Evolutionary conservation across 2,113 vertebrate species (phyloP).

Genomic region (Macquaria australasica): DNA sequence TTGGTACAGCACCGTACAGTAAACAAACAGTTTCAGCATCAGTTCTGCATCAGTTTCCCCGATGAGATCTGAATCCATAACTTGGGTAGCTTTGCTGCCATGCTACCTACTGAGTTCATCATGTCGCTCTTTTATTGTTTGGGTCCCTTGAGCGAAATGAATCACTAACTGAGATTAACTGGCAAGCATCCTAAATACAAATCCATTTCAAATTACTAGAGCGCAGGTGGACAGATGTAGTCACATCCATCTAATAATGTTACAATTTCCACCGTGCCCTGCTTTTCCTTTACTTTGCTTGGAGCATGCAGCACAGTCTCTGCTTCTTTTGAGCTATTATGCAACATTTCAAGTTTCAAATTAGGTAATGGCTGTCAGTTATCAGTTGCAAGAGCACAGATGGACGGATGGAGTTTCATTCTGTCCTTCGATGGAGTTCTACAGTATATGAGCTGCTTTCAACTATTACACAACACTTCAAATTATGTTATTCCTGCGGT

Average conservation of each 20-base stretch:
- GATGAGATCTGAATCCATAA: constrained; percentile 29
- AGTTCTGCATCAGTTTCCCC: constrained; percentile 7
- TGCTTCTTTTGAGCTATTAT: constrained; percentile 17
- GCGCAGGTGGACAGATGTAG: constrained; percentile 33
- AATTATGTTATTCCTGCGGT: background rate
- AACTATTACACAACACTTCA: background rate
- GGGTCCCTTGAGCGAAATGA: constrained; percentile 19
- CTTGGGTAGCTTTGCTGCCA: background rate
- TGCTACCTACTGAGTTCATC: constrained; percentile 29
- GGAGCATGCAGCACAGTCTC: background rate
- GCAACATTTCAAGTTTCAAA: constrained; percentile 34
- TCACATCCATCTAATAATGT: constrained; percentile 32
- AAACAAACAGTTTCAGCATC: constrained; percentile 13
- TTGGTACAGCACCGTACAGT: background rate
- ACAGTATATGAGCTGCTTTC: constrained; percentile 17
- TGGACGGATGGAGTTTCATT: constrained; percentile 35
- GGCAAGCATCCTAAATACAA: constrained; percentile 31
- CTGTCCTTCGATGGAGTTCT: background rate
- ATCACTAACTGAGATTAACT: constrained; percentile 49
- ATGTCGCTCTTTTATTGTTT: constrained; percentile 34
- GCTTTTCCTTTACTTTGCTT: constrained; percentile 11
- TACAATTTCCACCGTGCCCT: background rate
- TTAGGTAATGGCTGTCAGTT: constrained; percentile 6
- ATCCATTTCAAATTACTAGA: constrained; percentile 13
- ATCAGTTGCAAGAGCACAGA: constrained; percentile 24